Percentiles rank a stretch among this genome's conserved stretches.
Conservation (phyloP, 2,113 vertebrate genomes). For the Poeciliopsis turrubarensis region DNA sequence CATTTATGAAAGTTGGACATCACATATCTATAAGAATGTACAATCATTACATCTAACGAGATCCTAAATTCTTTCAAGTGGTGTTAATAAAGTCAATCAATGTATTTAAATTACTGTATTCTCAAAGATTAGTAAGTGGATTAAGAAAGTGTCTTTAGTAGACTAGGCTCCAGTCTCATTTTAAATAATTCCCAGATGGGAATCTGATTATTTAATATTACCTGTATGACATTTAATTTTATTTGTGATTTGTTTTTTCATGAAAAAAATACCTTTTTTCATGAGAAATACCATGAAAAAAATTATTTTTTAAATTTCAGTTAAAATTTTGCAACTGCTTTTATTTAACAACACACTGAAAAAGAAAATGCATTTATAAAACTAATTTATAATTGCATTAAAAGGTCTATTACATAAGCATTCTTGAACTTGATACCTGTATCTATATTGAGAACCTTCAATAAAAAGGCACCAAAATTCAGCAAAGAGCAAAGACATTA, state of each 20-base stretch:
- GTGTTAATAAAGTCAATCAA: constrained; percentile 3
- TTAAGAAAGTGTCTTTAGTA: background rate
- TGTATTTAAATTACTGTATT: background rate
- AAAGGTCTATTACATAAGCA: constrained; percentile 3
- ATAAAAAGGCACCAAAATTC: constrained; percentile 21
- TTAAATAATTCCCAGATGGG: background rate
- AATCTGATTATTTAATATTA: background rate
- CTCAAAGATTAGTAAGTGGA: background rate
- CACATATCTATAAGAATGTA: constrained; percentile 44
- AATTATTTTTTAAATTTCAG: background rate
- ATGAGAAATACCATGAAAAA: background rate
- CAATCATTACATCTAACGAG: constrained; percentile 54
- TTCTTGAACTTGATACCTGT: constrained; percentile 2
- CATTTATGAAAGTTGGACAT: constrained; percentile 50
- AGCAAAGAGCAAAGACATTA: constrained; percentile 12
- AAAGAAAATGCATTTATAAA: background rate
- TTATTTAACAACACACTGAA: constrained; percentile 46
- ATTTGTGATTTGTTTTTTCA: constrained; percentile 1
- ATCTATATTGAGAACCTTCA: constrained; percentile 34
- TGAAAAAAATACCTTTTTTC: background rate
- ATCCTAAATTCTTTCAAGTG: constrained; percentile 23
- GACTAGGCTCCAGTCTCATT: background rate
- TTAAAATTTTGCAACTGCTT: constrained; percentile 12
- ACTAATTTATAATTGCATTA: background rate
- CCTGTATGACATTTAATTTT: constrained; percentile 10